phyloP scores from a whole-genome alignment of 2,888 invertebrate genomes.

The Elysia crispata region DNA sequence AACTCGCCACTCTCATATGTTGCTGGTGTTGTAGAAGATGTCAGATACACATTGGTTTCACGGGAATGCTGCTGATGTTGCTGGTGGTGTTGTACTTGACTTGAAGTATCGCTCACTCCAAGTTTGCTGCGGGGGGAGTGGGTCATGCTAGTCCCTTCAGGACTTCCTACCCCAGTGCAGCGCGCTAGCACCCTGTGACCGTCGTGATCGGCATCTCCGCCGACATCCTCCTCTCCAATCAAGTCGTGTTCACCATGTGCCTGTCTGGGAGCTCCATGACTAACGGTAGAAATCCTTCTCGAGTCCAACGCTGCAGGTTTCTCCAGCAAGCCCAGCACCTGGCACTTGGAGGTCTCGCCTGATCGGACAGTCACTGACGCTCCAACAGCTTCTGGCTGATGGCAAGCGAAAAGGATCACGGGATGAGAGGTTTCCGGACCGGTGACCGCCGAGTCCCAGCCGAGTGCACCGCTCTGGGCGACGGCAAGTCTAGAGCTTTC shows the following conservation, averaged over 20 bases:
- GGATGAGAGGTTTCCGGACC: too few relatives aligned
- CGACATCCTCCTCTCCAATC: background rate
- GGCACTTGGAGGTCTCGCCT: background rate
- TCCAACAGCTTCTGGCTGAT: background rate
- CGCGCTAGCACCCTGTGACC: background rate
- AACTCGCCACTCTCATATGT: background rate
- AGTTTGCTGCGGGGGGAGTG: conserved; percentile 25
- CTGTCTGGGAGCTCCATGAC: background rate
- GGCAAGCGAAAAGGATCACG: background rate
- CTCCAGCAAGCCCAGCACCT: background rate
- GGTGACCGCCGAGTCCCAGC: too few relatives aligned
- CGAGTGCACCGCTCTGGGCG: too few relatives aligned
- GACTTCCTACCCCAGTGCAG: background rate
- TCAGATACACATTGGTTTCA: background rate
- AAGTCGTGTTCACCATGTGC: background rate
- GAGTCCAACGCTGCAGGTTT: background rate
- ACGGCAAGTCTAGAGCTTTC: too few relatives aligned
- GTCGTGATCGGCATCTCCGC: background rate
- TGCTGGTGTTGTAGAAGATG: background rate
- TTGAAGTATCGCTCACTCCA: background rate
- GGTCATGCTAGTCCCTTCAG: conserved; percentile 19
- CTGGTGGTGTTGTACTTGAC: conserved; percentile 25
- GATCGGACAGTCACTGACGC: background rate
- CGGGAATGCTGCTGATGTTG: conserved; percentile 25
- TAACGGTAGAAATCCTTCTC: background rate